A percentile compares a stretch with the other conserved stretches of the same genome.
Conservation (phyloP, 2,888 invertebrate genomes). For the Eupeodes luniger region DNA sequence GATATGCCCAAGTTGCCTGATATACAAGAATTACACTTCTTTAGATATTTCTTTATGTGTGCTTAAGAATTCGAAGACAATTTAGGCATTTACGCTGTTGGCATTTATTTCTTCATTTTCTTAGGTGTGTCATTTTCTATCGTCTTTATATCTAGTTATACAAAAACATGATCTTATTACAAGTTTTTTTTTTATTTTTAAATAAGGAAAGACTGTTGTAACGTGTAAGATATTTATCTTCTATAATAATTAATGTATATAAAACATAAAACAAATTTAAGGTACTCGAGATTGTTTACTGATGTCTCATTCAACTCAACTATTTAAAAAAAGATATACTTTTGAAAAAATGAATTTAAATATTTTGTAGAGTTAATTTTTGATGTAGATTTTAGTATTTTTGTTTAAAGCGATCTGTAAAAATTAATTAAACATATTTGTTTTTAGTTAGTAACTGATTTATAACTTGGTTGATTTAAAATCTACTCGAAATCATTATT, state of each 20-base stretch:
- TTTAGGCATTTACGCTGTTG: slow-evolving; percentile 64
- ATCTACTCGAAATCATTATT: too few relatives aligned
- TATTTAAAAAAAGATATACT: neutral
- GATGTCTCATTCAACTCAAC: neutral
- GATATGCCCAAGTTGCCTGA: slow-evolving; percentile 82
- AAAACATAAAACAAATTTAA: neutral
- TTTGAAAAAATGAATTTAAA: neutral
- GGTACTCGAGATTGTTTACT: neutral
- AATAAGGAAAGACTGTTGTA: slow-evolving; percentile 65
- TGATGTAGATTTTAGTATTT: too few relatives aligned
- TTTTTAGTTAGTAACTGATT: too few relatives aligned
- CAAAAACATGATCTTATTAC: slow-evolving; percentile 29
- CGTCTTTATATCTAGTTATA: slow-evolving; percentile 43
- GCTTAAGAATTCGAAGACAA: slow-evolving; percentile 53
- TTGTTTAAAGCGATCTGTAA: too few relatives aligned
- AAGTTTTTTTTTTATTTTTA: neutral
- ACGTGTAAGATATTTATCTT: slow-evolving; percentile 36
- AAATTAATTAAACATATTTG: too few relatives aligned
- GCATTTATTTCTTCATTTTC: slow-evolving; percentile 59
- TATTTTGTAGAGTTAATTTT: too few relatives aligned
- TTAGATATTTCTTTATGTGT: slow-evolving; percentile 47
- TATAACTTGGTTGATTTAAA: too few relatives aligned
- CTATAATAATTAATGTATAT: slow-evolving; percentile 18
- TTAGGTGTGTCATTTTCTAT: slow-evolving; percentile 59
- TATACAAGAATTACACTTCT: slow-evolving; percentile 43